Evolutionary conservation across 2,888 invertebrate species (phyloP).

Genomic region (Theristus sp.): DNA sequence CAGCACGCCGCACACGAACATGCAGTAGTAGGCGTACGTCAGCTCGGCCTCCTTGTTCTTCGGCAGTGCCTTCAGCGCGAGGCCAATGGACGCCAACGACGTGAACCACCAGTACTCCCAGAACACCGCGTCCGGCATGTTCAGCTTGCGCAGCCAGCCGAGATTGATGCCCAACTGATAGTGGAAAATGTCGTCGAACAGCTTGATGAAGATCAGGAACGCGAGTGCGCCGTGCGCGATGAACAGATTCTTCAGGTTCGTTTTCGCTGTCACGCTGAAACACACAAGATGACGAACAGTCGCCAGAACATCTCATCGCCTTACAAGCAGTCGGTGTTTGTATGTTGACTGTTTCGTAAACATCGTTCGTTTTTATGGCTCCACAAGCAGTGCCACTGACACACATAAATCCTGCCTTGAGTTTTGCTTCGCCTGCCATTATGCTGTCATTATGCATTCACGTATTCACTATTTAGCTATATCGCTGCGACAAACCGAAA

Average conservation of each 20-base stretch:
- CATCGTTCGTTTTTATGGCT: not conserved
- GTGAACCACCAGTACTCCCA: not conserved
- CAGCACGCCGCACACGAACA: slow-evolving; percentile 53
- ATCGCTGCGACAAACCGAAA: too few relatives aligned
- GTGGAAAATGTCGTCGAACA: not conserved
- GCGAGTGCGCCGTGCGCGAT: not conserved
- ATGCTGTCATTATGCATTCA: too few relatives aligned
- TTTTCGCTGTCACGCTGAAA: not conserved
- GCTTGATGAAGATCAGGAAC: not conserved
- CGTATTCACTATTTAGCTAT: too few relatives aligned
- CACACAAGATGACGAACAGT: not conserved
- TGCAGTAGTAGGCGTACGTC: slow-evolving; percentile 59
- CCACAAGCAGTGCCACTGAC: too few relatives aligned
- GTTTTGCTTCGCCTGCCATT: too few relatives aligned
- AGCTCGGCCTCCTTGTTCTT: slow-evolving; percentile 54
- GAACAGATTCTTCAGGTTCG: not conserved
- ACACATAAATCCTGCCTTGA: too few relatives aligned
- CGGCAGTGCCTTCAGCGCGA: slow-evolving; percentile 65
- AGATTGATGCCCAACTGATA: not conserved
- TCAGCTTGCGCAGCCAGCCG: not conserved
- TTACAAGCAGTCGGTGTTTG: too few relatives aligned
- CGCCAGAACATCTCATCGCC: too few relatives aligned
- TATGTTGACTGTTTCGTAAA: not conserved
- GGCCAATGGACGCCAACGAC: slow-evolving; percentile 46
- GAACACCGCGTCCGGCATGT: not conserved